phyloP scores from a whole-genome alignment of 2,797 vertebrate genomes.

The Onychomys arenicola region DNA sequence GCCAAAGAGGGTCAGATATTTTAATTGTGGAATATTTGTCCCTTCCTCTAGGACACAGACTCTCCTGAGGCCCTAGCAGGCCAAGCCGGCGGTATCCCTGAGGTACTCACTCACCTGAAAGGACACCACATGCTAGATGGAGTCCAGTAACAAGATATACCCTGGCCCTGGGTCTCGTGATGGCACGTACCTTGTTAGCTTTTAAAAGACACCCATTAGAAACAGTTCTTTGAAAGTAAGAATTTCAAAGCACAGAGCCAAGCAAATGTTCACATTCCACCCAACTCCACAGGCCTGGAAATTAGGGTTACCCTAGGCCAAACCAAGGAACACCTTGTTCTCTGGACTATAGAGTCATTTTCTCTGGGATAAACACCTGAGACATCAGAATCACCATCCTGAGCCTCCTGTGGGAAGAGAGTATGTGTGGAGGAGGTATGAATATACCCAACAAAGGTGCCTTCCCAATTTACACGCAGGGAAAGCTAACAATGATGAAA shows the following conservation, averaged over 20 bases:
- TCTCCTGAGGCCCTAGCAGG: not conserved
- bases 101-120: not conserved
- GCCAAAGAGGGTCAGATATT: not conserved
- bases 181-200: not conserved
- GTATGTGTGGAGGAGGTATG: not conserved
- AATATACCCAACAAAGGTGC: not conserved
- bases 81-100: not conserved
- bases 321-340: not conserved
- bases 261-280: not conserved
- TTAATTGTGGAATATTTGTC: not conserved
- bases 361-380: not conserved
- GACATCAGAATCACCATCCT: not conserved
- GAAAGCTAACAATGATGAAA: slow-evolving; percentile 38
- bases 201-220: not conserved
- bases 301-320: not conserved
- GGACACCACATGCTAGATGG: not conserved
- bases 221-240: slow-evolving; percentile 17
- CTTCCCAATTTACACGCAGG: not conserved
- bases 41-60: not conserved
- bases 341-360: not conserved
- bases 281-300: not conserved
- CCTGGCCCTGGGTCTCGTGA: not conserved
- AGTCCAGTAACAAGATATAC: not conserved
- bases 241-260: slow-evolving; percentile 6
- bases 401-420: not conserved